phyloP scores from a whole-genome alignment of 2,888 invertebrate genomes.

The Thera britannica region DNA sequence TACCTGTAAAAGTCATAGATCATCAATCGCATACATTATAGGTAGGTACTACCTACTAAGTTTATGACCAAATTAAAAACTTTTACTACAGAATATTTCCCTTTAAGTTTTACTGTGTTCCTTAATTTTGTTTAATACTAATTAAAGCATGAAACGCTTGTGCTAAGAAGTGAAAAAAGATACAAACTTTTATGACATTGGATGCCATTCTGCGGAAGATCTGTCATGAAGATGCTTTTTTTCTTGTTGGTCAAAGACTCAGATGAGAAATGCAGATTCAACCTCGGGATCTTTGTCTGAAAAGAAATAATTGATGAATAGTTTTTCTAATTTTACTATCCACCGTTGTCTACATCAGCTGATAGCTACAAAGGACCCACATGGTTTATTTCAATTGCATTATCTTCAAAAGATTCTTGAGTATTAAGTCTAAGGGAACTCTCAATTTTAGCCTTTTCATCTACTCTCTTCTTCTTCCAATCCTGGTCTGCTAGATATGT shows the following conservation, averaged over 20 bases:
- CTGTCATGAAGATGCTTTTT: slow-evolving; percentile 1
- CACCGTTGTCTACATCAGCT: too few species aligned
- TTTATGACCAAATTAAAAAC: too few species aligned
- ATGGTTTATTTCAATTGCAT: slow-evolving; percentile 29
- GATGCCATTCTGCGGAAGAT: slow-evolving; percentile 1
- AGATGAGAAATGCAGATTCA: slow-evolving; percentile 28
- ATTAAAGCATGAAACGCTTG: too few species aligned
- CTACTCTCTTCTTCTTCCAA: slow-evolving; percentile 36
- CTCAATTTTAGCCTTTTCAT: background rate
- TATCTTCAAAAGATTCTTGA: slow-evolving; percentile 4
- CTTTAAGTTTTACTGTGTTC: too few species aligned
- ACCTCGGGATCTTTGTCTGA: slow-evolving; percentile 38
- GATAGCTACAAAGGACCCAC: slow-evolving; percentile 16
- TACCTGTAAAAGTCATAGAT: slow-evolving; percentile 3
- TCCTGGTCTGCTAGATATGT: slow-evolving; percentile 37
- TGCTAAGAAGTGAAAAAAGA: too few species aligned
- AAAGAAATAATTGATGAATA: background rate
- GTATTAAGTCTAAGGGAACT: slow-evolving; percentile 3
- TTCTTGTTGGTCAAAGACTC: slow-evolving; percentile 16
- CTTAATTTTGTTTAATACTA: too few species aligned
- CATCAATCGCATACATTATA: too few species aligned
- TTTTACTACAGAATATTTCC: too few species aligned
- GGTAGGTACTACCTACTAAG: too few species aligned
- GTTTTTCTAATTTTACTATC: background rate
- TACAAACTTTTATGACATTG: slow-evolving; percentile 9